Percentiles rank a stretch among this genome's conserved stretches.
Conservation (phyloP, 1,140 invertebrate genomes). For the Ostrea denselamellosa region DNA sequence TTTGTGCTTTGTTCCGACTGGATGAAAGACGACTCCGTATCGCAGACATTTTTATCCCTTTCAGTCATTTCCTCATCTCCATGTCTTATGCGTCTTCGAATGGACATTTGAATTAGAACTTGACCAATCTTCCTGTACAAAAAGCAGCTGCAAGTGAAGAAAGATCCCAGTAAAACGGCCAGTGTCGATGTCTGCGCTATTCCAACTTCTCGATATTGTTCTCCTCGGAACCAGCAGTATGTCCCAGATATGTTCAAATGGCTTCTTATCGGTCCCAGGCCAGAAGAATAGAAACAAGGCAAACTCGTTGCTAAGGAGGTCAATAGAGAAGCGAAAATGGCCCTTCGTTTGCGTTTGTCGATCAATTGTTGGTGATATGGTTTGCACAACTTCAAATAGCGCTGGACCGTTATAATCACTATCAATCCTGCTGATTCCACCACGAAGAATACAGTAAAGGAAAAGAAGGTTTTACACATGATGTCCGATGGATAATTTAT, state of each 20-base stretch:
- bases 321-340: neutral
- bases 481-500: neutral
- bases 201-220: neutral
- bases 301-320: neutral
- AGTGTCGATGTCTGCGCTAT: neutral
- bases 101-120: neutral
- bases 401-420: constrained; percentile 1
- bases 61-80: neutral
- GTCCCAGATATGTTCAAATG: neutral
- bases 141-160: neutral
- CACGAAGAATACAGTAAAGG: neutral
- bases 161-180: neutral
- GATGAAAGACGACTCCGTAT: neutral
- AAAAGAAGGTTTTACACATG: constrained; percentile 11
- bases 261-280: neutral
- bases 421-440: neutral
- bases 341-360: neutral
- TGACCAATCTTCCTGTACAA: neutral
- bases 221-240: neutral
- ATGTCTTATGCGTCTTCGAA: neutral
- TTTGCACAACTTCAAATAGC: neutral
- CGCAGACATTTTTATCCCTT: neutral
- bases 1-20: neutral
- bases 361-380: neutral
- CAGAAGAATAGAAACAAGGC: neutral